Base-by-base conservation (phyloP, 1,140 invertebrate genomes). In the Euura saliciscinereae region DNA sequence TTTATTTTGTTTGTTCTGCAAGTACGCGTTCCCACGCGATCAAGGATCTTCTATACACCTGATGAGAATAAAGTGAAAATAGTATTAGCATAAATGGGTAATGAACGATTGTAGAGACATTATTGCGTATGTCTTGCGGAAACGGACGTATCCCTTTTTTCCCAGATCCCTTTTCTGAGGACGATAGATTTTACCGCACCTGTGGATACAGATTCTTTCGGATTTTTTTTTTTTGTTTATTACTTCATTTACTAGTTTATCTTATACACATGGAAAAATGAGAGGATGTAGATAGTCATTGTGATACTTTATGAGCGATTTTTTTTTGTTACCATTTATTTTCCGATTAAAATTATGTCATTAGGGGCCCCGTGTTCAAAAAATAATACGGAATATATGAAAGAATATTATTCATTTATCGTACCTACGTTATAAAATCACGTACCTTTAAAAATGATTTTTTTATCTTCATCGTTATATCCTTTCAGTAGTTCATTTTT, bases 11-110 rank as follows among this genome's bases (percentile, higher is more conserved):
- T 28, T 28, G 28, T 59, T 74, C 79, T 80, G 80, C 74, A 79
- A 78, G 78, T 83, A 73, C 75, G 82, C 77, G 77, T 81, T 83
- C 77, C 83, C 77, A 80, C 77, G 75, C 76, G 76, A 76, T 80
- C 77, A 68, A 73, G 72, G 78, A 75, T 81, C 79, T 80, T 81
- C 82, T 83, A 83, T 79, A 84, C 79, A 83, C 82, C 85, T 86
- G 78, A 78, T 75, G 78, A 77, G 77, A 81, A 86, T 78, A 78
- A 67, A 67, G 66, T 44, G 66, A 67, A 28, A 44, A 67, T 42
- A 67, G 43, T 28, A 28, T 28, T 67, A 28, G 66, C 11, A 10
- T 28, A 28, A 28, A 28, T 28, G 28, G 28, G 0, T 28, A 28
- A 28, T 28, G 28, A 28, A 28, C 28, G 28, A 28, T 28, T 28